Percentiles rank a stretch among this genome's conserved stretches.
phyloP scores from a whole-genome alignment of 2,113 vertebrate genomes.

The Hippolais icterina region DNA sequence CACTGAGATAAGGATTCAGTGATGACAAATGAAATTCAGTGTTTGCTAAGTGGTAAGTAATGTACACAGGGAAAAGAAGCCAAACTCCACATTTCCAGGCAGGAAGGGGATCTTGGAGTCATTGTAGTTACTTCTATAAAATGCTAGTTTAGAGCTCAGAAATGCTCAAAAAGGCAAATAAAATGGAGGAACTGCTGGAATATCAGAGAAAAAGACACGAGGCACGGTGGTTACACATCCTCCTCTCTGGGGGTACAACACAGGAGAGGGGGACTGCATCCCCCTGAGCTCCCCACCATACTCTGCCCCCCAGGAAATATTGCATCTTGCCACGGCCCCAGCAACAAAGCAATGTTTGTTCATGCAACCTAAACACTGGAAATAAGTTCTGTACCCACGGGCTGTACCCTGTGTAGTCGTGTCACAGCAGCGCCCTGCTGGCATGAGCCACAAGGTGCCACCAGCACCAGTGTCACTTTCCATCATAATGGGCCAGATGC shows the following conservation, averaged over 20 bases:
- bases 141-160: neutral
- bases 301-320: neutral
- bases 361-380: neutral
- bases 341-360: neutral
- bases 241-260: neutral
- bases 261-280: rapidly evolving
- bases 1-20: neutral
- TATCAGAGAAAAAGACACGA: neutral
- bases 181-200: neutral
- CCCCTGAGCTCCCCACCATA: neutral
- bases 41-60: neutral
- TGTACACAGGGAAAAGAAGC: neutral
- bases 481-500: neutral
- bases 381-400: neutral
- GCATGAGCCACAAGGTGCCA: neutral
- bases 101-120: neutral
- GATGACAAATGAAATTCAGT: neutral
- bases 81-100: neutral
- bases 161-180: neutral
- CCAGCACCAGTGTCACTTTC: neutral
- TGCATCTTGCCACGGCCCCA: neutral
- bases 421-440: neutral
- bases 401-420: neutral
- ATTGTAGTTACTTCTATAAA: neutral
- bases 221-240: neutral